Base-by-base conservation (phyloP, 1,140 invertebrate genomes). In the Tenebrio molitor region DNA sequence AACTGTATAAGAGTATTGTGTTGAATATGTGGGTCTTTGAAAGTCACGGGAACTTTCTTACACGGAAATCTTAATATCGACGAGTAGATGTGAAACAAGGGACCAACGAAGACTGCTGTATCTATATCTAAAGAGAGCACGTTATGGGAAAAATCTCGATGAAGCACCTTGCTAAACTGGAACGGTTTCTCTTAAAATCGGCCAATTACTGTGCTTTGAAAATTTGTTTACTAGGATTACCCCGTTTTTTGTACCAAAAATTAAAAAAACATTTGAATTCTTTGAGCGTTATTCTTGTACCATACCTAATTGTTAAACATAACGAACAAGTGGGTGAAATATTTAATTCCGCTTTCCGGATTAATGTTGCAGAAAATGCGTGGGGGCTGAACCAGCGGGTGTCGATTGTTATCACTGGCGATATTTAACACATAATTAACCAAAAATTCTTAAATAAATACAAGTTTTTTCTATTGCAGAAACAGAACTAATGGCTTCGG, bases 401-500 rank as follows among this genome's bases (percentile, higher is more conserved):
- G 64, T 66, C 42, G 64, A 42, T 66, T 44, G 62, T 65, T 65
- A 65, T 65, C 62, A 41, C 19, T 17, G 58, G 34, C 12, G 16
- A 65, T 65, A 65, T 66, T 65, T 66, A 44, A 66, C 42, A 66
- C 44, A 25, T 41, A 65, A 66, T 41, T 66, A 17, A 41, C 42
- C 12, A 17, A 15, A 29, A 39, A 19, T 16, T 42, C 25, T 29
- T 66, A 19, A 39, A 7, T 44, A 29, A 44, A 3, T 29, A 23
- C 21, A 3, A 62, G n/a, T 62, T 62, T 14, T 62, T 25, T 62
- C n/a, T 39, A 2, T 39, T 62, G 21, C 39, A 78, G 77, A 76
- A 42, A 29, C 41, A 16, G 67, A 41, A 70, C 75, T 78, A 74
- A 78, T 78, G 77, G 77, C 74, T 76, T 62, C 77, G 72, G 76